Base-by-base conservation (phyloP, 2,113 vertebrate genomes). In the Seriola dumerili region DNA sequence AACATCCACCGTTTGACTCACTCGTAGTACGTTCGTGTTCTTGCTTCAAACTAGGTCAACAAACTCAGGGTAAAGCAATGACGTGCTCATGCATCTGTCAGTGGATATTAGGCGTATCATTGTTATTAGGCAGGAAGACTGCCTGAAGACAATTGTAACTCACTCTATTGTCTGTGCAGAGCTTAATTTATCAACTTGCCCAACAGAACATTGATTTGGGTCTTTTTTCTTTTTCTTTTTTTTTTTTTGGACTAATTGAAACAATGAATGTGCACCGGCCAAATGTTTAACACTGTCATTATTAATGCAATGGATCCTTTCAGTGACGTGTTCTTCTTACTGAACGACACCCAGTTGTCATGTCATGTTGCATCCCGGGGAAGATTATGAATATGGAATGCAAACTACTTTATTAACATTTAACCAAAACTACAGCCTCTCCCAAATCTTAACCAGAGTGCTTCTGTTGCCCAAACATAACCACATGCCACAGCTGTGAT, bases 11-110 rank as follows among this genome's bases (percentile, higher is more conserved):
- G 85, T 54, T 55, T 72, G 75, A 83, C 66, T 84, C 66, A 1
- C 42, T 73, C 21, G 36, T 40, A 4, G 55, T 64, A 19, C 16
- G 44, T 44, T 74, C 73, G 4, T 48, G 55, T 6, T 61, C 66
- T 69, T 25, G 38, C 63, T 65, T 77, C 12, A 61, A 93, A 80
- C 76, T 88, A 71, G 90, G 91, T 90, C 91, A 86, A 54, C 48
- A 84, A 86, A 85, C 52, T 72, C 59, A 4, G 40, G 67, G 72
- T 72, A 75, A 81, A 81, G 71, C 77, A 23, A 1, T 77, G 77
- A 76, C 50, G 68, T 76, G 79, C 83, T 68, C 78, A 19, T 81
- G 67, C 90, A 83, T 87, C 88, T 83, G 86, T 89, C 85, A 79
- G 73, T 80, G 65, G 52, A 67, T 77, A 72, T 88, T 87, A 87